A percentile compares a stretch with the other conserved stretches of the same genome.
Conservation (phyloP, 2,113 vertebrate genomes). For the Pyrgilauda ruficollis region DNA sequence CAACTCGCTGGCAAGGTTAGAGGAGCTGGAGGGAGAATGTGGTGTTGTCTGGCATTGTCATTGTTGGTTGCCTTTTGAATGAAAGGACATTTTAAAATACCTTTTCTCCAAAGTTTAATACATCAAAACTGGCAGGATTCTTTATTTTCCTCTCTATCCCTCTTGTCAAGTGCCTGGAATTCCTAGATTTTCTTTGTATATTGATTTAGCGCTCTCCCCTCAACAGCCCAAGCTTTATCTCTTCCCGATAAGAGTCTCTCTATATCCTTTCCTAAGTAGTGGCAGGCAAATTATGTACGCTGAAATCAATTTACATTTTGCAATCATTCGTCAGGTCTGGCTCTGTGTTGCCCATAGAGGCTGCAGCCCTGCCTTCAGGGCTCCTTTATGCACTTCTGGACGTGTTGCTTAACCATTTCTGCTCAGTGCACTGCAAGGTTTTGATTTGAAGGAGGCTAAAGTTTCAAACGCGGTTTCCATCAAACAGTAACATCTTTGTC, state of each 20-base stretch:
- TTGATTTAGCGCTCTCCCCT: slow-evolving; percentile 18
- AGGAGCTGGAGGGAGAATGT: not conserved
- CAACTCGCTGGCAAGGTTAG: not conserved
- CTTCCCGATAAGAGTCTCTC: not conserved
- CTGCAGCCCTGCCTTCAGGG: not conserved
- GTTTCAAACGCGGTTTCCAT: slow-evolving; percentile 10
- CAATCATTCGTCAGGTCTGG: not conserved
- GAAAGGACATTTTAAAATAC: not conserved
- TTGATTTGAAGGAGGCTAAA: slow-evolving; percentile 8
- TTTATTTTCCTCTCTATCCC: not conserved
- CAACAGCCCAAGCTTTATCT: not conserved
- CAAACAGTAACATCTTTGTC: slow-evolving; percentile 66
- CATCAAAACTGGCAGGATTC: not conserved
- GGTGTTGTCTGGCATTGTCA: not conserved
- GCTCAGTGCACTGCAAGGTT: not conserved
- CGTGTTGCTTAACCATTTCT: not conserved
- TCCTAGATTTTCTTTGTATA: slow-evolving; percentile 45
- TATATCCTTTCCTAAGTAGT: not conserved
- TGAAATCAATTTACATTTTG: slow-evolving; percentile 12
- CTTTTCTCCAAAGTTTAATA: slow-evolving; percentile 21
- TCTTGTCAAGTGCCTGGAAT: slow-evolving; percentile 26
- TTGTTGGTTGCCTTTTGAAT: slow-evolving; percentile 15
- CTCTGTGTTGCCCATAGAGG: not conserved
- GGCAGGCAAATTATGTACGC: not conserved
- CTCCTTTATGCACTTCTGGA: not conserved